Evolutionary conservation across 2,113 vertebrate species (phyloP).

Genomic region (Scomber scombrus): DNA sequence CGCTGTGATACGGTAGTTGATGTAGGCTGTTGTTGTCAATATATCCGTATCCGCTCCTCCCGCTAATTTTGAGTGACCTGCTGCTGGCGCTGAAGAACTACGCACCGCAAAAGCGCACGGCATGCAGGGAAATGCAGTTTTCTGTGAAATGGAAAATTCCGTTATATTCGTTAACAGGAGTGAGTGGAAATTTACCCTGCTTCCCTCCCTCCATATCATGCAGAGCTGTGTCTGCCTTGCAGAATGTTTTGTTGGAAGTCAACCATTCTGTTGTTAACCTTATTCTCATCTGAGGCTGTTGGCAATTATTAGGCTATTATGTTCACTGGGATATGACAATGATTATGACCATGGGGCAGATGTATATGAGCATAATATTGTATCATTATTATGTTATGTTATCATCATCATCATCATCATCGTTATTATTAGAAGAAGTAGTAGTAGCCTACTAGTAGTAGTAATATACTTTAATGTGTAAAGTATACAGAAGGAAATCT

Average conservation of each 20-base stretch:
- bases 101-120: conserved; percentile 8
- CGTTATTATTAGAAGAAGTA: not conserved
- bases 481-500: not conserved
- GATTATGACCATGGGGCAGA: not conserved
- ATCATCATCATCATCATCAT: not conserved
- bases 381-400: not conserved
- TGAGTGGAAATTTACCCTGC: conserved; percentile 74
- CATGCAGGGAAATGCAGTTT: conserved; percentile 78
- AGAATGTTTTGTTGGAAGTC: conserved; percentile 54
- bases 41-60: no score
- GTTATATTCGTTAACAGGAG: conserved; percentile 21
- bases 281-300: conserved; percentile 20
- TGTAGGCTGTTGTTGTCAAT: no score
- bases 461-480: not conserved
- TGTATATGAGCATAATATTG: not conserved
- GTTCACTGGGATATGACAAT: not conserved
- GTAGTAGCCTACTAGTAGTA: not conserved
- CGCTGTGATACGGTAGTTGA: no score
- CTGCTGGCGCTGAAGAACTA: no score
- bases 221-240: conserved; percentile 28
- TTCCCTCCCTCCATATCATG: conserved; percentile 31
- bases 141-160: conserved; percentile 77
- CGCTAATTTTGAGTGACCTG: no score
- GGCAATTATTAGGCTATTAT: not conserved
- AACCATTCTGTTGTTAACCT: conserved; percentile 20